Percentiles rank a stretch among this genome's conserved stretches.
Conservation (phyloP, 2,797 vertebrate genomes). For the Spinus olivaceus region DNA sequence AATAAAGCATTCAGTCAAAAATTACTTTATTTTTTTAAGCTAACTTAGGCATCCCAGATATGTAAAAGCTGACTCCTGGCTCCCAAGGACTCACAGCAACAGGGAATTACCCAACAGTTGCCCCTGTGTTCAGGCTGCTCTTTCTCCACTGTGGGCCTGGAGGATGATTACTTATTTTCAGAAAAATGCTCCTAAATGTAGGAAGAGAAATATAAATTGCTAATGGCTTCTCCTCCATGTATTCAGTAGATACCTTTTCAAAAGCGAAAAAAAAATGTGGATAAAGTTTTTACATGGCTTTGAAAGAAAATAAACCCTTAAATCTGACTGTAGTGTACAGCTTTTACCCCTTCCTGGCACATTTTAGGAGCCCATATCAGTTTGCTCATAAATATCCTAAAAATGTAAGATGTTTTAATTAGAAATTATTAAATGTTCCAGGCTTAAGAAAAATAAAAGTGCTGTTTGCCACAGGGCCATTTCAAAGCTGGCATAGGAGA, state of each 20-base stretch:
- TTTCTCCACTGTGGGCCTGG: not conserved
- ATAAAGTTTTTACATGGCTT: not conserved
- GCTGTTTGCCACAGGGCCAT: not conserved
- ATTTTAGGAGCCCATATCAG: not conserved
- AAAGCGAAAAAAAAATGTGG: not conserved
- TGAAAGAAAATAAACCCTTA: not conserved
- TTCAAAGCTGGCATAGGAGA: conserved; percentile 34
- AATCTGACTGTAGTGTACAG: not conserved
- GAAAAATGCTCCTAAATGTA: conserved; percentile 17
- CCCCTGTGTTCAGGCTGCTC: conserved; percentile 1
- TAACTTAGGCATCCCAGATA: conserved; percentile 16
- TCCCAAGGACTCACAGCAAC: not conserved
- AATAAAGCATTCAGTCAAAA: conserved; percentile 32
- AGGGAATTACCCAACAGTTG: conserved; percentile 26
- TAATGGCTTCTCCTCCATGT: not conserved
- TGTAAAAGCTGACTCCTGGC: conserved; percentile 17
- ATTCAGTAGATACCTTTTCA: not conserved
- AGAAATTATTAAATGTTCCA: conserved; percentile 41
- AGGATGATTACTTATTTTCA: conserved; percentile 13
- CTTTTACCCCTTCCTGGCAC: not conserved
- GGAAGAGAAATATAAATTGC: conserved; percentile 1
- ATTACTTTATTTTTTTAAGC: conserved; percentile 47
- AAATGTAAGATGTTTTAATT: conserved; percentile 44
- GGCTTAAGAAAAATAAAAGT: conserved; percentile 13
- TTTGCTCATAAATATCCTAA: conserved; percentile 47